phyloP scores from a whole-genome alignment of 2,888 invertebrate genomes.

The Gortyna flavago region DNA sequence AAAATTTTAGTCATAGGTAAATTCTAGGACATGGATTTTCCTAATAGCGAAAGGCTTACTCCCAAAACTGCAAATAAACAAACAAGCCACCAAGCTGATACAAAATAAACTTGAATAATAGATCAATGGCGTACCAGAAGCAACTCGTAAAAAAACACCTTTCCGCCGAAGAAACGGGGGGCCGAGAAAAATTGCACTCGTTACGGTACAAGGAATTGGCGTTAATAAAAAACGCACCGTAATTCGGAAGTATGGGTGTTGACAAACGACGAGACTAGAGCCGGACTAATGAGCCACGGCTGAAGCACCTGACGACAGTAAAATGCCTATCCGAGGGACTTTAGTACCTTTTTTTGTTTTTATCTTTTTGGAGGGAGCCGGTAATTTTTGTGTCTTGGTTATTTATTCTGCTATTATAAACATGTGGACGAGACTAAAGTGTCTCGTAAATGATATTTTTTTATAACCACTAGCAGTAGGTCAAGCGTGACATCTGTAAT shows the following conservation, averaged over 20 bases:
- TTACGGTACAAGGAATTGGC: conserved; percentile 84
- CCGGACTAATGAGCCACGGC: conserved; percentile 81
- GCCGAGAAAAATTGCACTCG: conserved; percentile 83
- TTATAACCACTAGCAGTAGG: conserved; percentile 22
- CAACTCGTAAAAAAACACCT: conserved; percentile 70
- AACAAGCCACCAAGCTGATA: conserved; percentile 46
- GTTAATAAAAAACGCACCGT: conserved; percentile 84
- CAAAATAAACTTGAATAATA: conserved; percentile 68
- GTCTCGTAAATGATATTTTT: conserved; percentile 2
- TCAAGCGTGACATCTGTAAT: conserved; percentile 18
- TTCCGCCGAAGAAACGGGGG: conserved; percentile 60
- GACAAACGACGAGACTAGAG: conserved; percentile 85
- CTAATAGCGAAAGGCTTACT: neutral
- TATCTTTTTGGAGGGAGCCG: conserved; percentile 53
- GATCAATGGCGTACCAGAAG: conserved; percentile 67
- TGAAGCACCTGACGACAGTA: conserved; percentile 82
- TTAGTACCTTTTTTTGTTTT: conserved; percentile 72
- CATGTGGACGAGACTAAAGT: conserved; percentile 4
- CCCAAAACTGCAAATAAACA: conserved; percentile 37
- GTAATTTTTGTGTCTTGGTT: conserved; percentile 34
- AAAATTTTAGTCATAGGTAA: neutral
- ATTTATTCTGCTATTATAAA: conserved; percentile 35
- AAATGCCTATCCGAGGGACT: conserved; percentile 74
- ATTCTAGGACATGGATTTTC: neutral
- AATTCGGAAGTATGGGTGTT: conserved; percentile 81